Conservation (phyloP, 2,888 invertebrate species). For the Drosophila emarginata region DNA sequence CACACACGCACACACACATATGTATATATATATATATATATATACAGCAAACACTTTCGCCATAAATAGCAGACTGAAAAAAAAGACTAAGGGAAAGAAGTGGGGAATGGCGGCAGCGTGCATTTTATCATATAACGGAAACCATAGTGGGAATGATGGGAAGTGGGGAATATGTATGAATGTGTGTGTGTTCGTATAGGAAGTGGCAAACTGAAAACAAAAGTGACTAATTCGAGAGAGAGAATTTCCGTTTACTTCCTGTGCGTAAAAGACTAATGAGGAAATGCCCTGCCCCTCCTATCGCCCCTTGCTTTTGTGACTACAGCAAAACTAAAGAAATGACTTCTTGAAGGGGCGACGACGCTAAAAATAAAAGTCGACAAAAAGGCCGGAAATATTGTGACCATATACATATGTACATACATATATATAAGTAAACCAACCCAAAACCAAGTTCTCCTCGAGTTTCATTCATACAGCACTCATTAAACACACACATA, state of each 20-base stretch:
- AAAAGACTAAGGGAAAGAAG: conserved; percentile 5
- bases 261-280: conserved; percentile 72
- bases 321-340: conserved; percentile 37
- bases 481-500: neutral
- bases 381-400: conserved; percentile 69
- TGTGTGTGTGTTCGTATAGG: conserved; percentile 17
- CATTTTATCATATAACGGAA: conserved; percentile 67
- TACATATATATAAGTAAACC: conserved; percentile 42
- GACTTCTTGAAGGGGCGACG: conserved; percentile 11
- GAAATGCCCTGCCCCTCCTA: conserved; percentile 42
- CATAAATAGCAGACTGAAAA: conserved; percentile 69
- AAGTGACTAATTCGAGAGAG: conserved; percentile 68
- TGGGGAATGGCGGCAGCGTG: conserved; percentile 1
- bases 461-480: conserved; percentile 54
- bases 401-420: conserved; percentile 56
- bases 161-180: neutral
- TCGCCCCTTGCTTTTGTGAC: neutral
- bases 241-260: conserved; percentile 68
- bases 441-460: neutral
- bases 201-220: conserved; percentile 62
- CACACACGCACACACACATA: conserved; percentile 32
- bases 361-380: conserved; percentile 32
- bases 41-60: conserved; percentile 71
- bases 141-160: conserved; percentile 35
- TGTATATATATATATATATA: no score